A percentile compares a stretch with the other conserved stretches of the same genome.
phyloP scores from a whole-genome alignment of 2,113 vertebrate genomes.

The Paraplagusia blochii region DNA sequence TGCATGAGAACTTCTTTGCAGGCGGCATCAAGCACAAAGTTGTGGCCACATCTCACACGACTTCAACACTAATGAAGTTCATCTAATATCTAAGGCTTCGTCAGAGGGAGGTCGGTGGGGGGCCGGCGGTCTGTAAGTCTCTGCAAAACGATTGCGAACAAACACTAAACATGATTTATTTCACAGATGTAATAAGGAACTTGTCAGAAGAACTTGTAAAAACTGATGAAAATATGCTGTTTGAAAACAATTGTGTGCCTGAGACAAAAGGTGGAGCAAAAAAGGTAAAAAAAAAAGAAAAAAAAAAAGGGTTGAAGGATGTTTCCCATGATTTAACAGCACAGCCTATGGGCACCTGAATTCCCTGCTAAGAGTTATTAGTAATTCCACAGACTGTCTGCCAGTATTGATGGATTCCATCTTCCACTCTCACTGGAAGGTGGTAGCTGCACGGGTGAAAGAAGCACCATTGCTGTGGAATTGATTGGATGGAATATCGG shows the following conservation, averaged over 20 bases:
- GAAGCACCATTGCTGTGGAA: conserved; percentile 41
- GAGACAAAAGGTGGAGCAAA: neutral
- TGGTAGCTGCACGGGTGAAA: conserved; percentile 40
- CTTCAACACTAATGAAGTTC: conserved; percentile 41
- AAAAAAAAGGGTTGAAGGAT: conserved; percentile 18
- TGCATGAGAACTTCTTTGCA: conserved; percentile 43
- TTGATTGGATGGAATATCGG: conserved; percentile 64
- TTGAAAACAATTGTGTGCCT: too few species aligned
- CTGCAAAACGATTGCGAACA: neutral
- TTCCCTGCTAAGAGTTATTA: conserved; percentile 54
- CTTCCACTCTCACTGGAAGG: conserved; percentile 34
- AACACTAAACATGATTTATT: conserved; percentile 16
- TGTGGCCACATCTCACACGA: conserved; percentile 20
- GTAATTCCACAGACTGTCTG: conserved; percentile 56
- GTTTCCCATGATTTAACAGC: conserved; percentile 38
- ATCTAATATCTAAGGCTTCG: conserved; percentile 25
- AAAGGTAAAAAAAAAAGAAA: conserved; percentile 1
- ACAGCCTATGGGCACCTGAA: conserved; percentile 26
- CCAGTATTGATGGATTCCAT: conserved; percentile 64
- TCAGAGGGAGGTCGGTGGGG: too few species aligned
- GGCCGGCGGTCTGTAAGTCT: conserved; percentile 5
- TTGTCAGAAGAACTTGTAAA: neutral
- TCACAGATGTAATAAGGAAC: conserved; percentile 8
- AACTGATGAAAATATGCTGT: neutral
- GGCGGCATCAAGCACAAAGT: conserved; percentile 43